Evolutionary conservation across 2,113 vertebrate species (phyloP), one percentile per base, ranked within the genome.

Genomic region (Sylvicapra grimmia): DNA sequence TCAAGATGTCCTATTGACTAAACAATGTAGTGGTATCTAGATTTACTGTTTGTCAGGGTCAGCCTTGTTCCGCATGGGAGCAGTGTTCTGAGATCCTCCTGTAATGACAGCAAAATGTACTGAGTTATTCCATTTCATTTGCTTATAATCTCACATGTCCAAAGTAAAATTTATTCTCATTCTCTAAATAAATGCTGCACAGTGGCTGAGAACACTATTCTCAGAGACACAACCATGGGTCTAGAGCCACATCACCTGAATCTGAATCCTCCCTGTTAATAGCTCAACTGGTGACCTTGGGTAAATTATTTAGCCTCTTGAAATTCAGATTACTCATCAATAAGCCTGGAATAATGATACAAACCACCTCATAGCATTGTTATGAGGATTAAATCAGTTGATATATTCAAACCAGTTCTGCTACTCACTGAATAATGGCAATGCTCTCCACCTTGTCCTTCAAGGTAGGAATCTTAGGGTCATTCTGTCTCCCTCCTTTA

Each of bases 1-100:
- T 96, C 92, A 92, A 89, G 77, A 85, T 96, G 82, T 86, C 53
- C 86, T 96, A 29, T 63, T 97, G 96, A 92, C 59, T 95, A 40
- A 85, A 80, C 92, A 90, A 95, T 93, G 94, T 68, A 85, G 31
- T 75, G 29, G 51, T 79, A 61, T 86, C 61, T 88, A 80, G 36
- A 87, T 86, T 83, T 88, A 79, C 86, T 82, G 92, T 94, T 95
- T 86, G 40, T 96, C 65, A 83, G 68, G 56, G 44, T 94, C 86
- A 90, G 4, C 77, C 80, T 92, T 93, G 49, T 75, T 93, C 79
- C 65, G 21, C 27, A 80, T 2, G 19, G 51, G 10, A 90, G 10
- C 72, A 51, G 1, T 97, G 63, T 95, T 92, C 77, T 94, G 61
- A 89, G 27, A 49, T 75, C 31, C 89, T 33, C 6, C 33, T 40